Conservation (phyloP, 2,888 invertebrate genomes). For the Flexamia atlantica region DNA sequence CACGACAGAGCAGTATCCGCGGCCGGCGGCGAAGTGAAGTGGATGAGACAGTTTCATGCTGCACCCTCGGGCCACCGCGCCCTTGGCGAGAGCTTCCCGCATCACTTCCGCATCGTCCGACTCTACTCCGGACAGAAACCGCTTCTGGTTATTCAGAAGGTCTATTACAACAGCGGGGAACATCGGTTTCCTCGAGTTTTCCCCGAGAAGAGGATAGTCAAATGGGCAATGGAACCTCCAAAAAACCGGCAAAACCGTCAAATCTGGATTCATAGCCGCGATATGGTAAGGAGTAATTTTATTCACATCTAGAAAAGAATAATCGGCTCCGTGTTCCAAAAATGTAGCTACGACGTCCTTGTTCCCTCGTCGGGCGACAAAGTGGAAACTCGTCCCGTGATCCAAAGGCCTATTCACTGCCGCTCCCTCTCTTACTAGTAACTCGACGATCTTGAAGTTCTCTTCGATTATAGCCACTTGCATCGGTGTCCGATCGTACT, state of each 20-base stretch:
- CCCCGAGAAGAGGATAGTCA: slow-evolving; percentile 11
- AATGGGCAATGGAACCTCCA: slow-evolving; percentile 35
- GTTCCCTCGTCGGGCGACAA: slow-evolving; percentile 3
- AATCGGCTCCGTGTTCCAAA: slow-evolving; percentile 34
- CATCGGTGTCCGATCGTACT: slow-evolving; percentile 13
- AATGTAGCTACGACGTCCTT: background rate
- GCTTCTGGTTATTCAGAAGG: slow-evolving; percentile 9
- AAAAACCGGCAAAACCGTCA: slow-evolving; percentile 22
- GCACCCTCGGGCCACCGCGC: slow-evolving; percentile 30
- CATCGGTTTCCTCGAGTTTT: background rate
- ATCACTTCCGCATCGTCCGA: background rate
- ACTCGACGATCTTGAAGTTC: slow-evolving; percentile 3
- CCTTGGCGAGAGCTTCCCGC: background rate
- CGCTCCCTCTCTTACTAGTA: slow-evolving; percentile 27
- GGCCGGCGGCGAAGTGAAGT: slow-evolving; percentile 13
- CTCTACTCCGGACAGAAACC: background rate
- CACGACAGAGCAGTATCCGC: background rate
- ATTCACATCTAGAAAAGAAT: background rate
- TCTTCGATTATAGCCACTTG: background rate
- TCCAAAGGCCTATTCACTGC: slow-evolving; percentile 7
- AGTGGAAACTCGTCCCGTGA: slow-evolving; percentile 35
- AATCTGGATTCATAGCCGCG: slow-evolving; percentile 7
- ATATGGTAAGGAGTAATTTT: slow-evolving; percentile 44
- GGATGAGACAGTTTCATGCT: slow-evolving; percentile 19
- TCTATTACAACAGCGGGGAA: background rate